Conservation (phyloP, 2,888 invertebrate genomes). For the Xylocampa areola region DNA sequence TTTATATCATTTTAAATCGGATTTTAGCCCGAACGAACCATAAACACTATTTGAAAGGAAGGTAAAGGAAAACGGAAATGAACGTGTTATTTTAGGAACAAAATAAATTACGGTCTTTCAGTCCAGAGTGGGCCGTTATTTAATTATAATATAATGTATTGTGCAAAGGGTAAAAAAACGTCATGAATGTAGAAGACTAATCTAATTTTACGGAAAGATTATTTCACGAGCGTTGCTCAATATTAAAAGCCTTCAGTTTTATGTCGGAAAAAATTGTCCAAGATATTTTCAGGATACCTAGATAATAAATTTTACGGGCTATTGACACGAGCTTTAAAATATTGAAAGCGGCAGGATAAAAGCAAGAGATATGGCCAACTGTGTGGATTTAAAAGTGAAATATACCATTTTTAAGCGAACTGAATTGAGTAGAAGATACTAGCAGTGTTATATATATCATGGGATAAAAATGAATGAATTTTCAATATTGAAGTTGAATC, state of each 20-base stretch:
- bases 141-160: conserved; percentile 11
- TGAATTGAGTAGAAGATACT: conserved; percentile 1
- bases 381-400: conserved; percentile 6
- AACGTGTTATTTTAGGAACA: conserved; percentile 37
- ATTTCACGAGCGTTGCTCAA: not conserved
- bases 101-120: conserved; percentile 12
- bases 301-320: conserved; percentile 24
- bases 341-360: conserved; percentile 19
- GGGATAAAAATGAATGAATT: conserved; percentile 9
- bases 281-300: conserved; percentile 20
- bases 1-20: not conserved
- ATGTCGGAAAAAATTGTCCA: conserved; percentile 4
- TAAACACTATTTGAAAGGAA: conserved; percentile 2
- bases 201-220: conserved; percentile 1
- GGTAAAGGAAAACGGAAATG: conserved; percentile 11
- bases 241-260: conserved; percentile 5
- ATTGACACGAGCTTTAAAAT: conserved; percentile 21
- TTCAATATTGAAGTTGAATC: conserved; percentile 19
- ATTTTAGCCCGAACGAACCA: conserved; percentile 12
- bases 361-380: conserved; percentile 10
- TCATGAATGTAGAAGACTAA: conserved; percentile 6
- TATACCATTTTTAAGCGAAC: conserved; percentile 1
- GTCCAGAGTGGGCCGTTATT: conserved; percentile 6
- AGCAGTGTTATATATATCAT: not conserved
- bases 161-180: conserved; percentile 5